Evolutionary conservation across 1,140 invertebrate genomes (phyloP).

Genomic region (Melanaphis sacchari): DNA sequence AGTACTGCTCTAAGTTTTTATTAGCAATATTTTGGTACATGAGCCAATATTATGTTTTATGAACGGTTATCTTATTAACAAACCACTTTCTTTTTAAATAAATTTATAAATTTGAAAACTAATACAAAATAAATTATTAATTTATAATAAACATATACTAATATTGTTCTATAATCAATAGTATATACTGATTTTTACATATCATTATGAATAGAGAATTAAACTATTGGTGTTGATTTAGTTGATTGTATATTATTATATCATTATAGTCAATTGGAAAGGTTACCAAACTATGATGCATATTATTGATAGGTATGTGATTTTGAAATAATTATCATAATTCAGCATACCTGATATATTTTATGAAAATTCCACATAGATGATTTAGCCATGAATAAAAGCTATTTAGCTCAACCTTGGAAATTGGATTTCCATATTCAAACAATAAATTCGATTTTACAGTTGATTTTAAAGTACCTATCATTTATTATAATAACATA

Average conservation of each 20-base stretch:
- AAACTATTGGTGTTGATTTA: background rate
- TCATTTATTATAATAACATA: slow-evolving; percentile 13
- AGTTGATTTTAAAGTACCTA: slow-evolving; percentile 37
- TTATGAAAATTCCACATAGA: background rate
- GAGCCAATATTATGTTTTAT: background rate
- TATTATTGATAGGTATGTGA: background rate
- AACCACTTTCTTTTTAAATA: background rate
- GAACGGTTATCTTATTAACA: background rate
- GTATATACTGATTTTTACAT: background rate
- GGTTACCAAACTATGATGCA: background rate
- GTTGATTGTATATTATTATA: background rate
- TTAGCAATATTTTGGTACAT: background rate
- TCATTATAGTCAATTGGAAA: background rate
- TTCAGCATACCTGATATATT: background rate
- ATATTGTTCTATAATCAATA: background rate
- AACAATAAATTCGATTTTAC: slow-evolving; percentile 44
- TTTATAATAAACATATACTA: background rate
- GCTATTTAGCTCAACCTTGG: slow-evolving; percentile 31
- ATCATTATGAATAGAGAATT: background rate
- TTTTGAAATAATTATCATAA: background rate
- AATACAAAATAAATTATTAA: background rate
- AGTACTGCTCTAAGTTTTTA: background rate
- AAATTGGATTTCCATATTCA: slow-evolving; percentile 39
- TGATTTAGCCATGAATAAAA: slow-evolving; percentile 11
- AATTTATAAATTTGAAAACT: background rate